These are phyloP conservation scores for Ptychadena robeensis DNA, from an alignment of 2,797 vertebrate genomes.

Conservation along the genomic window DNA sequence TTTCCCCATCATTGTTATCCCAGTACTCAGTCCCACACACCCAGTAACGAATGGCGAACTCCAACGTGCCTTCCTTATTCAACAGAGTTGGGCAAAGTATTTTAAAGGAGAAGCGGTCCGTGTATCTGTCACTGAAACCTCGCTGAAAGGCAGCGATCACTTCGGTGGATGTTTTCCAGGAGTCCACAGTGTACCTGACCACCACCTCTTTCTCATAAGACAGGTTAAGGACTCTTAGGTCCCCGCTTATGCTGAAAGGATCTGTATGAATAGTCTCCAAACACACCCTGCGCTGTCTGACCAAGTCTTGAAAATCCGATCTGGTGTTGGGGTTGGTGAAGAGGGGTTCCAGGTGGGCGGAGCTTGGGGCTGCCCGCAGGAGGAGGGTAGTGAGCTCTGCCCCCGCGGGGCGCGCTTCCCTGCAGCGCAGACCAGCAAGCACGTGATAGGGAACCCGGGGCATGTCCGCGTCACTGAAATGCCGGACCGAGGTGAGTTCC, in stretches of 20 bases:
- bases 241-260: conserved; percentile 59
- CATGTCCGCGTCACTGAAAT: conserved; percentile 83
- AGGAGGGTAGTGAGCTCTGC: conserved; percentile 68
- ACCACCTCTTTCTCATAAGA: conserved; percentile 71
- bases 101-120: conserved; percentile 85
- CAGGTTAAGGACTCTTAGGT: conserved; percentile 79
- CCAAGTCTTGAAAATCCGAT: conserved; percentile 66
- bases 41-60: conserved; percentile 88
- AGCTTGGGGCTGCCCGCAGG: conserved; percentile 70
- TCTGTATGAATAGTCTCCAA: conserved; percentile 67
- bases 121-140: conserved; percentile 73
- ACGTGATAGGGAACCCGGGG: conserved; percentile 82
- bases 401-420: conserved; percentile 42
- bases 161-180: conserved; percentile 86
- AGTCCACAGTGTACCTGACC: conserved; percentile 84
- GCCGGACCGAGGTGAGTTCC: conserved; percentile 86
- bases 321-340: conserved; percentile 67
- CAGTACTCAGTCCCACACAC: conserved; percentile 84
- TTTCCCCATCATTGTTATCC: conserved; percentile 88
- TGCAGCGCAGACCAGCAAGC: conserved; percentile 72
- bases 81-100: conserved; percentile 79
- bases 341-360: conserved; percentile 66
- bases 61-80: conserved; percentile 77
- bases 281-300: conserved; percentile 78
- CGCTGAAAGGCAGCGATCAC: conserved; percentile 78